phyloP scores from a whole-genome alignment of 2,888 invertebrate genomes.

The Sinotaia quadrata region DNA sequence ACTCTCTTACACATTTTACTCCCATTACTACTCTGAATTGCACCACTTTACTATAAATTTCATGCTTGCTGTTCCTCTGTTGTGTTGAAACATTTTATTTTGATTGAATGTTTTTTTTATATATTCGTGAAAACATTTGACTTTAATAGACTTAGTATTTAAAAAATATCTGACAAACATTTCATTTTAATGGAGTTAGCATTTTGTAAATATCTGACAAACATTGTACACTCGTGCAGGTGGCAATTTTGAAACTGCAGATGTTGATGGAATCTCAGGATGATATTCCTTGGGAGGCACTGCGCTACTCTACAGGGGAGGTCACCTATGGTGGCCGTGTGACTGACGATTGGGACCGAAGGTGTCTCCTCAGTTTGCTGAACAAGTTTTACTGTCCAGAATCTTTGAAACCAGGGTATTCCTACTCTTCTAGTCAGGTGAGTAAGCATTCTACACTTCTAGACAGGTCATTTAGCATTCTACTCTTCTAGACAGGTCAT shows the following conservation, averaged over 20 bases:
- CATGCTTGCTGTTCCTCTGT: too few species aligned
- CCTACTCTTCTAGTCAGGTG: conserved; percentile 42
- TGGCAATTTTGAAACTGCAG: conserved; percentile 68
- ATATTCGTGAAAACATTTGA: background rate
- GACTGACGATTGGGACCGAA: conserved; percentile 71
- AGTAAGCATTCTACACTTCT: too few species aligned
- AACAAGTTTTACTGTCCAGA: conserved; percentile 65
- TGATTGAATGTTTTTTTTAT: background rate
- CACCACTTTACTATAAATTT: too few species aligned
- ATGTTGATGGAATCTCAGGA: conserved; percentile 63
- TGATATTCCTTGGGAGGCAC: conserved; percentile 68
- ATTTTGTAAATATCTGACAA: background rate
- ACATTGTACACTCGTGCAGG: conserved; percentile 48
- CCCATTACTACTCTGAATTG: too few species aligned
- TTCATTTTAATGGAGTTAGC: background rate
- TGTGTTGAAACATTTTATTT: too few species aligned
- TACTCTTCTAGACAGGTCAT: too few species aligned
- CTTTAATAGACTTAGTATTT: background rate
- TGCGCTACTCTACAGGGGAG: conserved; percentile 70
- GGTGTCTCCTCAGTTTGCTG: conserved; percentile 68
- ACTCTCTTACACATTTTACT: too few species aligned
- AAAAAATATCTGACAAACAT: background rate
- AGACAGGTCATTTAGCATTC: too few species aligned
- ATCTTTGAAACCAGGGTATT: conserved; percentile 58
- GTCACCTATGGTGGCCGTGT: conserved; percentile 72